phyloP scores from a whole-genome alignment of 1,140 invertebrate species.

The Dendrolimus kikuchii region DNA sequence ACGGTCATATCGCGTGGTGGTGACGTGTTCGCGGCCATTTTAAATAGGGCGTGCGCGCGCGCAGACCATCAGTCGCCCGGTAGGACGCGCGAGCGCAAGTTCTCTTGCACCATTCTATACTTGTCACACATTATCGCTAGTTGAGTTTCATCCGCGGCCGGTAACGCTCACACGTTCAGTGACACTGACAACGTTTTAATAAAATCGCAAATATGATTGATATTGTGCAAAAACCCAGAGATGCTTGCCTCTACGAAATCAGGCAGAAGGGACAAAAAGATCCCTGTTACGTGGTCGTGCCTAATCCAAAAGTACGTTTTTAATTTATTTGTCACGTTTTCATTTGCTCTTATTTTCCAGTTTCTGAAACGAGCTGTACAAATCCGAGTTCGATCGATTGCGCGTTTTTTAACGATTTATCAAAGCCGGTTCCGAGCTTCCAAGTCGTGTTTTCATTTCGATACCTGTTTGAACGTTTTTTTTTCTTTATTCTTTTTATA shows the following conservation, averaged over 20 bases:
- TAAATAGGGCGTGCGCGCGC: slow-evolving; percentile 57
- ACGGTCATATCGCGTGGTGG: slow-evolving; percentile 50
- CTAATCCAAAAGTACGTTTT: slow-evolving; percentile 75
- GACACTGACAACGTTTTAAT: slow-evolving; percentile 26
- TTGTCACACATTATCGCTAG: slow-evolving; percentile 22
- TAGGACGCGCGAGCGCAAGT: slow-evolving; percentile 39
- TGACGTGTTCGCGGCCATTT: slow-evolving; percentile 63
- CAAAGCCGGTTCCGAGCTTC: neutral
- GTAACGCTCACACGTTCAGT: slow-evolving; percentile 26
- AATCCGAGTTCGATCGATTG: neutral
- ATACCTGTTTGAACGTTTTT: slow-evolving; percentile 10
- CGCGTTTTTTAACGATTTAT: neutral
- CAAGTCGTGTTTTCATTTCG: slow-evolving; percentile 1
- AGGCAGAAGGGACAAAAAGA: slow-evolving; percentile 75
- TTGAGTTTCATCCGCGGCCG: slow-evolving; percentile 27
- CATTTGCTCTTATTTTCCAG: neutral
- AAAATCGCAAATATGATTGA: slow-evolving; percentile 56
- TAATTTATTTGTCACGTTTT: neutral
- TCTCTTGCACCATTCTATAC: slow-evolving; percentile 11
- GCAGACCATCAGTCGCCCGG: slow-evolving; percentile 68
- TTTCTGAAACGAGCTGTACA: neutral
- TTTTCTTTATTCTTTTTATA: neutral
- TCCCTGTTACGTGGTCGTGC: slow-evolving; percentile 77
- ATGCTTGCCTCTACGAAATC: slow-evolving; percentile 76
- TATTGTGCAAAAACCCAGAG: slow-evolving; percentile 54